Conservation (phyloP, 1,140 invertebrate species). For the Agrilus planipennis region DNA sequence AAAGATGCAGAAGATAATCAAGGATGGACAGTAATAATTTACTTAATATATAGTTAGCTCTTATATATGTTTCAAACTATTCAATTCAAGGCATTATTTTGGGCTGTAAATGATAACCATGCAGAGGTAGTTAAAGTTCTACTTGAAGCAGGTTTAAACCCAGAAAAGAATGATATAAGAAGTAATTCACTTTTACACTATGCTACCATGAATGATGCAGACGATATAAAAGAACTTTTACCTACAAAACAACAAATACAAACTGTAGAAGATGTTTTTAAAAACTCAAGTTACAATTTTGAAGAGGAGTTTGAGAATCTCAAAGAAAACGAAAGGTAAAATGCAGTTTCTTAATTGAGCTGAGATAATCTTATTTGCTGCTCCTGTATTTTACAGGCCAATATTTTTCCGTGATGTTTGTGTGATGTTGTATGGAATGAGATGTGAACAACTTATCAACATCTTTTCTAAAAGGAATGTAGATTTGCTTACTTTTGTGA, state of each 20-base stretch:
- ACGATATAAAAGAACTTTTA: slow-evolving; percentile 33
- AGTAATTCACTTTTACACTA: slow-evolving; percentile 35
- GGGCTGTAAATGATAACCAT: slow-evolving; percentile 37
- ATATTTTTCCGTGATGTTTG: slow-evolving; percentile 36
- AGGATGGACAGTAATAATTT: slow-evolving; percentile 31
- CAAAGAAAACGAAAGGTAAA: background rate
- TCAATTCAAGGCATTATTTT: slow-evolving; percentile 32
- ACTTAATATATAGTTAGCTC: slow-evolving; percentile 1
- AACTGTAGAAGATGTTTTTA: no score
- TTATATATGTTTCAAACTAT: slow-evolving; percentile 3
- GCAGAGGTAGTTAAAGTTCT: slow-evolving; percentile 32
- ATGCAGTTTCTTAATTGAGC: background rate
- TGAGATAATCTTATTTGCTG: background rate
- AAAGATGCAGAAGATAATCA: slow-evolving; percentile 36
- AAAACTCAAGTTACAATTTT: background rate
- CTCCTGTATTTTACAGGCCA: slow-evolving; percentile 24
- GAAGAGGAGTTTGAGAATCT: slow-evolving; percentile 4
- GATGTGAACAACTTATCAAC: slow-evolving; percentile 26
- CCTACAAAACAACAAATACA: slow-evolving; percentile 17
- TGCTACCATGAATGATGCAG: slow-evolving; percentile 32
- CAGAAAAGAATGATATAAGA: slow-evolving; percentile 30
- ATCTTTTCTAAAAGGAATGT: slow-evolving; percentile 29
- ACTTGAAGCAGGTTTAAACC: slow-evolving; percentile 30
- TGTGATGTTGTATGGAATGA: slow-evolving; percentile 30
- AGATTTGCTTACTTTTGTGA: slow-evolving; percentile 32